Base-by-base conservation (phyloP, 1,140 invertebrate species). In the Brachionus asplanchnoidis region DNA sequence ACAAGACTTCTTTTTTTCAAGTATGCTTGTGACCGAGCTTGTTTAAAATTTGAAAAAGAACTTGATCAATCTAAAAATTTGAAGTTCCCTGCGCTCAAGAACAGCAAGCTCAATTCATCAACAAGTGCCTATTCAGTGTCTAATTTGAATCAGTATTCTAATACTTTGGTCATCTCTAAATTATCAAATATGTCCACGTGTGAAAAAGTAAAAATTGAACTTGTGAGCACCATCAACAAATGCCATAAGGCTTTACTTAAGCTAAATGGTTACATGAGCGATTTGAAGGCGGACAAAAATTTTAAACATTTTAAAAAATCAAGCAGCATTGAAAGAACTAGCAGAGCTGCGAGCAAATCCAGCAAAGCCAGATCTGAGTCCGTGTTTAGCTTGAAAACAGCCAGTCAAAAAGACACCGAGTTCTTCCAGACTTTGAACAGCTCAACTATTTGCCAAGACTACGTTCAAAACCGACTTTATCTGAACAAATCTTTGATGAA, bases 391-490 rank as follows among this genome's bases (percentile, higher is more conserved):
- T 50, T 77, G 2, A 77, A 50, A 77, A 77, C 20, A 23, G 9
- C 4, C 32, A 36, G 17, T 11, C 40, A 77, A 28, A 50, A 77
- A 77, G 73, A 53, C 6, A 50, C 7, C 4, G 73, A 77, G 17
- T 6, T 14, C 23, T 28, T 20, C 14, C 26, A 46, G 14, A 5
- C 42, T 3, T 46, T 46, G 12, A 77, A 17, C 20, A 77, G 46
- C 6, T 77, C 44, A 8, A 80, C 40, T 9, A 66, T 82, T 28
- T 82, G 79, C 40, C 79, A 82, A 82, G 79, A 82, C 23, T 82
- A 40, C 65, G 68, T 84, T 14, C 65, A 84, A 73, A 84, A 68
- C 28, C 11, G 82, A n/a, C 60, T 84, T n/a, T 84, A 28, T 73
- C 32, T 68, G 46, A 28, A 84, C 46, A 84, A 84, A 73, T 42